Conservation (phyloP, 2,797 vertebrate genomes). For the Chaetodon trifasciatus region DNA sequence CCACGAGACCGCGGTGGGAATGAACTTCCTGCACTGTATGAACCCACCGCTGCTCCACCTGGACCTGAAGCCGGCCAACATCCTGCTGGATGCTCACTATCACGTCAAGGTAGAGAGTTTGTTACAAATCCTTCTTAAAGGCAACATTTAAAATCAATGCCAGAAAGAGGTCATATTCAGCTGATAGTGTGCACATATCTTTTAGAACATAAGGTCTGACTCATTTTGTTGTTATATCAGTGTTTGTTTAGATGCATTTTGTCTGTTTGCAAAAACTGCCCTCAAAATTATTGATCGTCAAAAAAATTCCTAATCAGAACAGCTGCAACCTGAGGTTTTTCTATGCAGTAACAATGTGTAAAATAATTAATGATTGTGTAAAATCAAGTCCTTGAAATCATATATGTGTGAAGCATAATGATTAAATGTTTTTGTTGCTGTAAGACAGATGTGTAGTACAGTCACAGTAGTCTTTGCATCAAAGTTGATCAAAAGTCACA, state of each 20-base stretch:
- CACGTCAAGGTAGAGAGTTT: conserved; percentile 91
- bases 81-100: conserved; percentile 97
- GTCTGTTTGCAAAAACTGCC: background rate
- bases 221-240: background rate
- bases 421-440: conserved; percentile 1
- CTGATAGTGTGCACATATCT: background rate
- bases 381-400: background rate
- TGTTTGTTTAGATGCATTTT: background rate
- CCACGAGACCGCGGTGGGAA: conserved; percentile 97
- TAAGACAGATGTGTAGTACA: background rate
- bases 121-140: background rate
- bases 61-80: conserved; percentile 98
- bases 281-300: background rate
- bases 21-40: conserved; percentile 99
- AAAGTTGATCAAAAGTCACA: background rate
- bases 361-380: background rate
- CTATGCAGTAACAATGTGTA: background rate
- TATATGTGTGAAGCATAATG: background rate
- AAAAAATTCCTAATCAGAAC: background rate
- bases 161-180: background rate
- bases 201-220: background rate
- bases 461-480: background rate
- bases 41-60: conserved; percentile 95
- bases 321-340: background rate
- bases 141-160: background rate